Percentiles rank a stretch among this genome's conserved stretches.
These are phyloP conservation scores for Eilema sororculum DNA, from an alignment of 2,888 invertebrate genomes.

Conservation along the genomic window DNA sequence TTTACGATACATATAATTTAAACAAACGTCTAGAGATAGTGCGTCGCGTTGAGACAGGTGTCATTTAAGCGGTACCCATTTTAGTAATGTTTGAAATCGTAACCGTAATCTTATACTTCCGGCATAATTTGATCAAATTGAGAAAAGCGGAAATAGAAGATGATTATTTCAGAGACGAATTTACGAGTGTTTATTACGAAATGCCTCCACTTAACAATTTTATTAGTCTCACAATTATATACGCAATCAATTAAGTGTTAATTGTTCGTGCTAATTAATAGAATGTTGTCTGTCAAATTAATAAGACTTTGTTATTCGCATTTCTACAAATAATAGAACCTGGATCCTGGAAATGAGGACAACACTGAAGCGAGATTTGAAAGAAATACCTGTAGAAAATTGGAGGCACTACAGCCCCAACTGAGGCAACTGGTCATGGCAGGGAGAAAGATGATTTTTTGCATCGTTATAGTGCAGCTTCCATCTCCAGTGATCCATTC, in stretches of 20 bases:
- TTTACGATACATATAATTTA: slow-evolving; percentile 1
- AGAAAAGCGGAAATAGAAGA: not conserved
- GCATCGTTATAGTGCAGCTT: too few species aligned
- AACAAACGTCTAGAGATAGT: not conserved
- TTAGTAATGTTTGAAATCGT: not conserved
- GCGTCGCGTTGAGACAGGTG: slow-evolving; percentile 1
- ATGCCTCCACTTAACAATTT: not conserved
- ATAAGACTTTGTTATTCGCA: not conserved
- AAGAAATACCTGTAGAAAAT: too few species aligned
- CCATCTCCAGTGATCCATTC: too few species aligned
- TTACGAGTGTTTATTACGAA: not conserved
- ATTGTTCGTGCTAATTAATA: not conserved
- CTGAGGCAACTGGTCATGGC: too few species aligned
- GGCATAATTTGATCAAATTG: not conserved
- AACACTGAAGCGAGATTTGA: not conserved
- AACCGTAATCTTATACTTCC: slow-evolving; percentile 1
- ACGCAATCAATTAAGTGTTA: not conserved
- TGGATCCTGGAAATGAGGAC: not conserved
- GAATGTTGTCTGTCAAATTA: not conserved
- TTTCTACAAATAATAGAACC: not conserved
- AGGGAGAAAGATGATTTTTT: too few species aligned
- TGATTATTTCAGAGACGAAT: not conserved
- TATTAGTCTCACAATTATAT: not conserved
- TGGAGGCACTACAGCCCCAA: too few species aligned
- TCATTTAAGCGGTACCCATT: slow-evolving; percentile 2